Conservation (phyloP, 2,888 invertebrate species). For the Drosophila borborema region DNA sequence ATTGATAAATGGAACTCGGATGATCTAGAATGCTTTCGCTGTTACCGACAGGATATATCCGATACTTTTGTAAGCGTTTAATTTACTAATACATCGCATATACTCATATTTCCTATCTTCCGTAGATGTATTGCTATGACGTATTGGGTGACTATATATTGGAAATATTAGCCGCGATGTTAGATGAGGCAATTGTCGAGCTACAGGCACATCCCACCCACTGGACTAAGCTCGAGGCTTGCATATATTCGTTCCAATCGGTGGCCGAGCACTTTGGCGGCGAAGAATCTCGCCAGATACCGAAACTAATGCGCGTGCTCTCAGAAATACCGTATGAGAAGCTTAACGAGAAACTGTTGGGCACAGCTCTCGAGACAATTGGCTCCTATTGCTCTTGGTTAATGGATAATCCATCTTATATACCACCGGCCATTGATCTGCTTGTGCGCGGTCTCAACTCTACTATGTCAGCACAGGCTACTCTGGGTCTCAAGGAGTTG, state of each 20-base stretch:
- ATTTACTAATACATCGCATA: neutral
- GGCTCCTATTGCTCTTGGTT: slow-evolving; percentile 96
- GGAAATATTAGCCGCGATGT: slow-evolving; percentile 88
- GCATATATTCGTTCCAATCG: slow-evolving; percentile 89
- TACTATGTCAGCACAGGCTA: slow-evolving; percentile 91
- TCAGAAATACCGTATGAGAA: slow-evolving; percentile 88
- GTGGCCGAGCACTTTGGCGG: slow-evolving; percentile 88
- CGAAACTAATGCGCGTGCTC: slow-evolving; percentile 87
- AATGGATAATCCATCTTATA: slow-evolving; percentile 88
- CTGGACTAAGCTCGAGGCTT: slow-evolving; percentile 88
- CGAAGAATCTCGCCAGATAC: slow-evolving; percentile 87
- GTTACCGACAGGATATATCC: slow-evolving; percentile 94
- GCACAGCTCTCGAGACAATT: slow-evolving; percentile 91
- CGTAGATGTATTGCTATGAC: slow-evolving; percentile 93
- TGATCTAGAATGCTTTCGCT: slow-evolving; percentile 94
- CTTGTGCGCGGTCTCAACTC: slow-evolving; percentile 89
- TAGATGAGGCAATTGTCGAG: slow-evolving; percentile 87
- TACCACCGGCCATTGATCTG: slow-evolving; percentile 89
- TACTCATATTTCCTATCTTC: slow-evolving; percentile 17
- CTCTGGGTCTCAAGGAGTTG: slow-evolving; percentile 95
- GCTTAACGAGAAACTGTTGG: slow-evolving; percentile 88
- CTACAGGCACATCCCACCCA: slow-evolving; percentile 83
- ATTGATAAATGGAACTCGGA: slow-evolving; percentile 89
- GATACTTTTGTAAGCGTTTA: slow-evolving; percentile 89
- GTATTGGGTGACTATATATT: slow-evolving; percentile 92